phyloP scores from a whole-genome alignment of 2,113 vertebrate genomes.

The Cebidichthys violaceus region DNA sequence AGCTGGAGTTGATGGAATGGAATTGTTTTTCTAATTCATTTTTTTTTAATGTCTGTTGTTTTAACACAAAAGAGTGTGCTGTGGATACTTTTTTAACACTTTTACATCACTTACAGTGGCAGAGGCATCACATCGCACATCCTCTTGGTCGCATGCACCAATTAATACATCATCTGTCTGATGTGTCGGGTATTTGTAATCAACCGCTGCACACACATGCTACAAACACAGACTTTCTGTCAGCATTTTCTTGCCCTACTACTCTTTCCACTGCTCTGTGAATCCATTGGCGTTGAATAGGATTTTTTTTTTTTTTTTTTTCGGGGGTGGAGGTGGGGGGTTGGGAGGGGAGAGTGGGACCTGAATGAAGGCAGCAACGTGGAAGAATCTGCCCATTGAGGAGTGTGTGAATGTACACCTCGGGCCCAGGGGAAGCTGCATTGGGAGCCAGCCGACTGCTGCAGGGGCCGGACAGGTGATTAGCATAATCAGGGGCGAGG shows the following conservation, averaged over 20 bases:
- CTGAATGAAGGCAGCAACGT: constrained; percentile 99
- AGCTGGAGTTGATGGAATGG: not conserved
- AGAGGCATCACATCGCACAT: constrained; percentile 79
- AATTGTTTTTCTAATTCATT: not conserved
- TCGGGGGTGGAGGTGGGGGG: constrained; percentile 22
- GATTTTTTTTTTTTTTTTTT: constrained; percentile 85
- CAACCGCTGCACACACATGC: constrained; percentile 68
- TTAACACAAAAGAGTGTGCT: not conserved
- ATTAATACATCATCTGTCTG: constrained; percentile 93
- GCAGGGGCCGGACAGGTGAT: constrained; percentile 98
- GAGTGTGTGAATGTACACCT: constrained; percentile 98
- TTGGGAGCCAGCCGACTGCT: constrained; percentile 99
- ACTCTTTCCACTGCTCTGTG: constrained; percentile 86
- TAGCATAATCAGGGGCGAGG: constrained; percentile 99
- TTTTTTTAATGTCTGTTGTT: not conserved
- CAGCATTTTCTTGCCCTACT: constrained; percentile 67
- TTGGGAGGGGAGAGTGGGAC: constrained; percentile 77
- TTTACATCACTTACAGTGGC: constrained; percentile 2
- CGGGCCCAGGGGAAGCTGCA: constrained; percentile 96
- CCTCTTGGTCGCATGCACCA: constrained; percentile 81
- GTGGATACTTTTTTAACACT: not conserved
- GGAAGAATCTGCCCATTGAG: constrained; percentile 99
- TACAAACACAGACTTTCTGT: constrained; percentile 68
- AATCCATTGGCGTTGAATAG: constrained; percentile 97
- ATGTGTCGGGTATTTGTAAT: constrained; percentile 90